These are phyloP conservation scores for Hydrozoanthus gracilis DNA, from an alignment of 92 coral and sea anemone species.

Conservation along the genomic window DNA sequence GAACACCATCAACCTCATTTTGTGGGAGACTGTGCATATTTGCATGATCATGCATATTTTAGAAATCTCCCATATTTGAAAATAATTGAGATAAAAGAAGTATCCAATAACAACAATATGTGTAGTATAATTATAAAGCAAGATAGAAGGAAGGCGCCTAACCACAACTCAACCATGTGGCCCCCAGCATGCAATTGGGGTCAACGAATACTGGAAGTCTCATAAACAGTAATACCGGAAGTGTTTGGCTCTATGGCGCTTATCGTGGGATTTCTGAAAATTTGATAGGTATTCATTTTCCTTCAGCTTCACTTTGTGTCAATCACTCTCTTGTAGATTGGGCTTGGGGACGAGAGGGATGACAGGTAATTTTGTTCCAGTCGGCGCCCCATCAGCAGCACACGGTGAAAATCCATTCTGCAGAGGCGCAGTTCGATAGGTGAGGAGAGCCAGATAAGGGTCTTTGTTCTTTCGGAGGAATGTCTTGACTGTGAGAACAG, in stretches of 20 bases:
- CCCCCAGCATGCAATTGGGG: constrained; percentile 29
- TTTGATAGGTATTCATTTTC: constrained; percentile 57
- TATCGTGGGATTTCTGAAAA: constrained; percentile 55
- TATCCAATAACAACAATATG: too few species aligned
- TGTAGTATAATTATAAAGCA: not conserved
- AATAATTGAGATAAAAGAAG: too few species aligned
- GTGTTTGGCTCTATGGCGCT: constrained; percentile 57
- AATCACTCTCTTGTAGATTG: constrained; percentile 52
- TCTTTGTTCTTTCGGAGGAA: constrained; percentile 38
- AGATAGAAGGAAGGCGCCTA: constrained; percentile 7
- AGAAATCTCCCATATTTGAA: too few species aligned
- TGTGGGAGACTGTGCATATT: too few species aligned
- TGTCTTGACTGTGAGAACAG: constrained; percentile 42
- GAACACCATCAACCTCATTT: too few species aligned
- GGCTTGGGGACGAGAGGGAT: constrained; percentile 51
- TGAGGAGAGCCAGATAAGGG: constrained; percentile 29
- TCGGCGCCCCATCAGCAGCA: constrained; percentile 70
- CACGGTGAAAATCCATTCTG: constrained; percentile 46
- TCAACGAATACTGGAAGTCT: not conserved
- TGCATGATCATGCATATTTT: too few species aligned
- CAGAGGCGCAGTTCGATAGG: constrained; percentile 2
- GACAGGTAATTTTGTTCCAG: constrained; percentile 59
- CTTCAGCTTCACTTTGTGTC: constrained; percentile 54
- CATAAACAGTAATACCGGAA: not conserved
- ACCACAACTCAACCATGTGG: constrained; percentile 19